A percentile compares a stretch with the other conserved stretches of the same genome.
phyloP scores from a whole-genome alignment of 64 coral and sea anemone genomes.

The Trachythela sp. region DNA sequence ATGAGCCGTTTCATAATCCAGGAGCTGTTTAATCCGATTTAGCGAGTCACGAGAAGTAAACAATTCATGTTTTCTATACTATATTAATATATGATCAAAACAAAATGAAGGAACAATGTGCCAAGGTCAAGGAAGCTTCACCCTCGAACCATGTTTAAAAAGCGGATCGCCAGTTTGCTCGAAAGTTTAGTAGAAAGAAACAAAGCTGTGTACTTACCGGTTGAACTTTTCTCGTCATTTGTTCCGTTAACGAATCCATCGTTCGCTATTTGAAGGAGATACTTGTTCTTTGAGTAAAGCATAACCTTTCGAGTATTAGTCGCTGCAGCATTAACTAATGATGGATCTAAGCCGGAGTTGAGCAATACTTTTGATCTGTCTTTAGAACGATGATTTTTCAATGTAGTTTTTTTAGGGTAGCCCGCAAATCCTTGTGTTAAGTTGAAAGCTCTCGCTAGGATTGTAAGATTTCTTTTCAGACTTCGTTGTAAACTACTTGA shows the following conservation, averaged over 20 bases:
- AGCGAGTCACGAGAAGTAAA: neutral
- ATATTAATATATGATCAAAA: neutral
- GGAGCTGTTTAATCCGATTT: neutral
- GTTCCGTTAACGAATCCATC: neutral
- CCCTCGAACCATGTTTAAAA: neutral
- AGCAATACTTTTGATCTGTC: neutral
- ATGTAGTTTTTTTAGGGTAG: neutral
- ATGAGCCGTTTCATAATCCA: neutral
- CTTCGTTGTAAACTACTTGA: neutral
- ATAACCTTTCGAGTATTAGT: neutral
- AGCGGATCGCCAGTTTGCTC: neutral
- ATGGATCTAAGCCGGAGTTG: neutral
- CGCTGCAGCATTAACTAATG: neutral
- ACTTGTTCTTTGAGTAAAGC: neutral
- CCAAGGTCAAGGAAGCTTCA: neutral
- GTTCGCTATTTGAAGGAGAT: neutral
- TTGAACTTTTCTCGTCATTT: neutral
- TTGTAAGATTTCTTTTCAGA: neutral
- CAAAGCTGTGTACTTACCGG: neutral
- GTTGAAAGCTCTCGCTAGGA: neutral
- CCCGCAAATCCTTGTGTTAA: neutral
- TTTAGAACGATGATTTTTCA: neutral
- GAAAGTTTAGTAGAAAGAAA: neutral
- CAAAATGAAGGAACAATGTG: neutral
- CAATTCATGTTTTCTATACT: neutral